Percentiles rank a stretch among this genome's conserved stretches.
These are phyloP conservation scores for Plestiodon gilberti DNA, from an alignment of 2,113 vertebrate genomes.

Conservation along the genomic window DNA sequence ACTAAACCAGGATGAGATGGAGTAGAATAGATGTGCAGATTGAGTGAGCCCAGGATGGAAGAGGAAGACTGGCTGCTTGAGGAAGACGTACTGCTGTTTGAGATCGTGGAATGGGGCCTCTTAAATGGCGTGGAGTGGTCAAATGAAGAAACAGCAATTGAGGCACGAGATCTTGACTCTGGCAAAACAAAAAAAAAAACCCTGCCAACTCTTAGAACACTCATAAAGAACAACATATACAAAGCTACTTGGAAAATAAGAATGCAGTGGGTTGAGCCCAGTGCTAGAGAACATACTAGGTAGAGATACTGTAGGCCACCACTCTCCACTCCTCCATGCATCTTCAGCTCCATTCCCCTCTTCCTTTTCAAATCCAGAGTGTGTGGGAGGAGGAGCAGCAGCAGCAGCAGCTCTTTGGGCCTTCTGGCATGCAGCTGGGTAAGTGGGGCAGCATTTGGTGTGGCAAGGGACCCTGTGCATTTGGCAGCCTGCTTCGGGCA, in stretches of 20 bases:
- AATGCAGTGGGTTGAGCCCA: neutral
- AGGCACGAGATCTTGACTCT: constrained; percentile 75
- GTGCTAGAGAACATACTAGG: neutral
- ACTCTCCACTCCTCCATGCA: no score
- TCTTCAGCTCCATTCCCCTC: neutral
- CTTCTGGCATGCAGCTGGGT: no score
- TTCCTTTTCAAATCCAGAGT: neutral
- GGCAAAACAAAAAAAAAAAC: neutral
- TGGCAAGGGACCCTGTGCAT: no score
- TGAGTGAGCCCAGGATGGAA: constrained; percentile 80
- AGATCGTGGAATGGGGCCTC: constrained; percentile 85
- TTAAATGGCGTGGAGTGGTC: constrained; percentile 78
- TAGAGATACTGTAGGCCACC: neutral
- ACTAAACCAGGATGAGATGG: constrained; percentile 55
- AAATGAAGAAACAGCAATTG: constrained; percentile 73
- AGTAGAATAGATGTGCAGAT: constrained; percentile 74
- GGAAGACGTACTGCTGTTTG: constrained; percentile 86
- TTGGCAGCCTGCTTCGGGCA: neutral
- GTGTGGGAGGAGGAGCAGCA: neutral
- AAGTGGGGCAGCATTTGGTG: no score
- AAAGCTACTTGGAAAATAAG: neutral
- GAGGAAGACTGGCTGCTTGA: constrained; percentile 85
- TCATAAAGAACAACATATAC: neutral
- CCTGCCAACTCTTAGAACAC: neutral
- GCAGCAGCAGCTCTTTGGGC: neutral